A percentile compares a stretch with the other conserved stretches of the same genome.
Evolutionary conservation across 92 coral and sea anemone species (phyloP).

Genomic region (Porites rus): DNA sequence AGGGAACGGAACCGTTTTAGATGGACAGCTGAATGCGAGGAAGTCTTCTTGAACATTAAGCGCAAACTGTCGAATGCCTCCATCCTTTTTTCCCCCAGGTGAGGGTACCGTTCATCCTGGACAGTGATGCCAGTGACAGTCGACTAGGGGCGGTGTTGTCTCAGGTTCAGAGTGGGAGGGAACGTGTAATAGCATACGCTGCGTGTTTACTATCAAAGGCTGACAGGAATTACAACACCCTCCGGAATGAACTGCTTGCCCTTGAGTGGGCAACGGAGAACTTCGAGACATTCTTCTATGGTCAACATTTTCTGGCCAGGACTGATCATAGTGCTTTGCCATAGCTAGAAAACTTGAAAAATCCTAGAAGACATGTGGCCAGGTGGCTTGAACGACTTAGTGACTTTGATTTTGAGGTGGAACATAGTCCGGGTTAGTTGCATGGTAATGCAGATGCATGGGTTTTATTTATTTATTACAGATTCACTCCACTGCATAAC

Average conservation of each 20-base stretch:
- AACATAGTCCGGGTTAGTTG: constrained; percentile 9
- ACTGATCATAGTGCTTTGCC: constrained; percentile 15
- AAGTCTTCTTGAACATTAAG: constrained; percentile 24
- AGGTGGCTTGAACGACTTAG: background rate
- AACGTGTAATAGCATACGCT: constrained; percentile 28
- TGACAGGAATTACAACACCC: constrained; percentile 42
- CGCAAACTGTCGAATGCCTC: constrained; percentile 30
- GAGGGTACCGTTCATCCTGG: background rate
- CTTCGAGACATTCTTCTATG: background rate
- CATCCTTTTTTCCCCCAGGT: constrained; percentile 34
- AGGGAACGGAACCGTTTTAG: background rate
- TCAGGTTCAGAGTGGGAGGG: constrained; percentile 38
- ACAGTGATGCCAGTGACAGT: constrained; percentile 46
- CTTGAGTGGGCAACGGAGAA: constrained; percentile 38
- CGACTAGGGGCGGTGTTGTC: constrained; percentile 39
- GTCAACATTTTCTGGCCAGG: constrained; percentile 20
- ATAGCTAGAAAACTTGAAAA: too few species aligned
- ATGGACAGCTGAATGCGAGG: constrained; percentile 12
- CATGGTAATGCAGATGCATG: background rate
- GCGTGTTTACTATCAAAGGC: constrained; percentile 25
- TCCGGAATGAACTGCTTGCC: constrained; percentile 6
- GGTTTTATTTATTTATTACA: too few species aligned
- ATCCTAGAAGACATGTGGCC: too few species aligned
- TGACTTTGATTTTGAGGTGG: constrained; percentile 34
- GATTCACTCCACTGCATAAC: too few species aligned